These are phyloP conservation scores for Ascaphus truei DNA, from an alignment of 2,113 vertebrate species.

Conservation along the genomic window DNA sequence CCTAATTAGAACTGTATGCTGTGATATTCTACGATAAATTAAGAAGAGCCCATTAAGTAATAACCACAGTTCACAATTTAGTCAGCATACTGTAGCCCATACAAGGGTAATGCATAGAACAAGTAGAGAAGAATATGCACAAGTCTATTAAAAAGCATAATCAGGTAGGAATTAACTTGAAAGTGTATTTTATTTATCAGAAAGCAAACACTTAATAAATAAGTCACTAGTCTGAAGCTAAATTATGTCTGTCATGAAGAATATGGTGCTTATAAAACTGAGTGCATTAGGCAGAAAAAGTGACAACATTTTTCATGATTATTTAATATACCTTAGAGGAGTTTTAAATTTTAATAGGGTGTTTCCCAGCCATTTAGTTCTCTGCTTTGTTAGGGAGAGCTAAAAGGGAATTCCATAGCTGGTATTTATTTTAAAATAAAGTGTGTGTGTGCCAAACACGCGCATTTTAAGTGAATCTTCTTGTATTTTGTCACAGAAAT, in stretches of 20 bases:
- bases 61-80: too few relatives aligned
- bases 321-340: constrained; percentile 26
- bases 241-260: neutral
- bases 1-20: too few relatives aligned
- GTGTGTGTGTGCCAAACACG: too few relatives aligned
- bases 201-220: constrained; percentile 8
- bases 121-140: too few relatives aligned
- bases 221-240: constrained; percentile 1
- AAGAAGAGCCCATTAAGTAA: too few relatives aligned
- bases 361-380: constrained; percentile 8
- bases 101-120: too few relatives aligned
- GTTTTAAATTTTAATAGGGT: constrained; percentile 21
- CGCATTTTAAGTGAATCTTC: too few relatives aligned
- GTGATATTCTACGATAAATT: too few relatives aligned
- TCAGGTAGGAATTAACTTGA: neutral
- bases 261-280: constrained; percentile 14
- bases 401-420: constrained; percentile 11
- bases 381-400: neutral
- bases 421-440: constrained; percentile 18
- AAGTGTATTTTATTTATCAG: neutral
- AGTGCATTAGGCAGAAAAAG: constrained; percentile 10
- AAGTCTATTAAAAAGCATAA: too few relatives aligned
- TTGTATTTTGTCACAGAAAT: too few relatives aligned
- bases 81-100: too few relatives aligned
- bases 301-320: constrained; percentile 24